A percentile compares a stretch with the other conserved stretches of the same genome.
Conservation (phyloP, 2,888 invertebrate species). For the Thera obeliscata region DNA sequence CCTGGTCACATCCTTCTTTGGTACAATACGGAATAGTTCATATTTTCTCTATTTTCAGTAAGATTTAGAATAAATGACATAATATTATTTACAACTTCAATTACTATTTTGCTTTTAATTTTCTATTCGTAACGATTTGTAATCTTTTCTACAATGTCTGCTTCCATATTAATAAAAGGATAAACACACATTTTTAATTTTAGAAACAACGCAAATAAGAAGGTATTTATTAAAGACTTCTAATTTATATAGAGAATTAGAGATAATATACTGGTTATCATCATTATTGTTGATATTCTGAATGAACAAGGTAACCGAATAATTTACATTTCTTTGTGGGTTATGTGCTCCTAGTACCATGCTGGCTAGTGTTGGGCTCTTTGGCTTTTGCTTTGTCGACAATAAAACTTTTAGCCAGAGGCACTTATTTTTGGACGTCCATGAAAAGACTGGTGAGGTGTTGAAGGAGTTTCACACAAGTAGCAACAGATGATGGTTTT, state of each 20-base stretch:
- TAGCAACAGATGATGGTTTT: neutral
- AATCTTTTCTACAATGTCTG: no score
- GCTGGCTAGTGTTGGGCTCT: conserved; percentile 70
- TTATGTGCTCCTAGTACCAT: conserved; percentile 71
- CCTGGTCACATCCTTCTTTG: no score
- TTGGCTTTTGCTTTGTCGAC: conserved; percentile 44
- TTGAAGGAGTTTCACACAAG: neutral
- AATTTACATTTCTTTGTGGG: conserved; percentile 46
- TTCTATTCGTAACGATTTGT: no score
- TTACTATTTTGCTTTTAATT: no score
- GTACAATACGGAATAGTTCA: no score
- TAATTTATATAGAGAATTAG: neutral
- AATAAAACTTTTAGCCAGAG: conserved; percentile 6
- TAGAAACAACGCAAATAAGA: no score
- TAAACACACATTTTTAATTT: no score
- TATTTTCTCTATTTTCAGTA: no score
- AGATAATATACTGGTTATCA: neutral
- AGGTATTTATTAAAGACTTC: no score
- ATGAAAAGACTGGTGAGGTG: neutral
- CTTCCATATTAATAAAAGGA: no score
- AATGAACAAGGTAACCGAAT: conserved; percentile 14
- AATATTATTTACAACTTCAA: no score
- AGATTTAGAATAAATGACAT: no score
- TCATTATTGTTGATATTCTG: conserved; percentile 16
- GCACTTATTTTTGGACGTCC: neutral